phyloP scores from a whole-genome alignment of 1,140 invertebrate species.

The Globodera rostochiensis region DNA sequence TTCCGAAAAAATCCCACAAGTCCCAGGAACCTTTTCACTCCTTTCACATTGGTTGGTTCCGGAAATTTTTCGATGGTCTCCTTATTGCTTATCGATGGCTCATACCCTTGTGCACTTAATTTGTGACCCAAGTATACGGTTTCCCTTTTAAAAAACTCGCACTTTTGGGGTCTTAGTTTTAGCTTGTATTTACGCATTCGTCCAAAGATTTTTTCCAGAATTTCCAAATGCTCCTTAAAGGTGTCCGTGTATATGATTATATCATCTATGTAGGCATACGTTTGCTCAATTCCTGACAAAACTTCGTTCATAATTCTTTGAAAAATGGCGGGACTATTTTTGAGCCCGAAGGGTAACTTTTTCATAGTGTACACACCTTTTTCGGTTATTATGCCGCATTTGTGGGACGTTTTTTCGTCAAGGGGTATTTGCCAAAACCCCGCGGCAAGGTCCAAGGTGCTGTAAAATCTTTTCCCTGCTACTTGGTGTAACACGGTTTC shows the following conservation, averaged over 20 bases:
- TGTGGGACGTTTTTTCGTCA: not conserved
- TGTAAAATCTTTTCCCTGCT: no score
- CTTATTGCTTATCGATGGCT: not conserved
- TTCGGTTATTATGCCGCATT: constrained; percentile 20
- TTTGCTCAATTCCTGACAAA: not conserved
- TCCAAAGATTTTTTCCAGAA: not conserved
- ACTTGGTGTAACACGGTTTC: no score
- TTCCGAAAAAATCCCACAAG: not conserved
- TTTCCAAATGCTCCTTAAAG: not conserved
- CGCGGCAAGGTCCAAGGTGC: no score
- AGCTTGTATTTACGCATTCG: not conserved
- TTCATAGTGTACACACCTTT: constrained; percentile 10
- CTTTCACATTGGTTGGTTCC: not conserved
- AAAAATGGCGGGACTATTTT: constrained; percentile 13
- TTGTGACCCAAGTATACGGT: constrained; percentile 5
- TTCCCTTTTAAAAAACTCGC: constrained; percentile 3
- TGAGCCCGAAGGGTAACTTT: constrained; percentile 6
- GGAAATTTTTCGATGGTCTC: constrained; percentile 8
- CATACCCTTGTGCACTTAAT: not conserved
- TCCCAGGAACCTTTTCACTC: constrained; percentile 14
- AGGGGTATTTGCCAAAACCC: not conserved
- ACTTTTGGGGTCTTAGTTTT: constrained; percentile 3
- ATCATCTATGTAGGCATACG: constrained; percentile 6
- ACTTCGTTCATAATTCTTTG: constrained; percentile 11
- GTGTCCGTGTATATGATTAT: not conserved